Conservation (phyloP, 2,797 vertebrate genomes). For the Yasuhikotakia modesta region DNA sequence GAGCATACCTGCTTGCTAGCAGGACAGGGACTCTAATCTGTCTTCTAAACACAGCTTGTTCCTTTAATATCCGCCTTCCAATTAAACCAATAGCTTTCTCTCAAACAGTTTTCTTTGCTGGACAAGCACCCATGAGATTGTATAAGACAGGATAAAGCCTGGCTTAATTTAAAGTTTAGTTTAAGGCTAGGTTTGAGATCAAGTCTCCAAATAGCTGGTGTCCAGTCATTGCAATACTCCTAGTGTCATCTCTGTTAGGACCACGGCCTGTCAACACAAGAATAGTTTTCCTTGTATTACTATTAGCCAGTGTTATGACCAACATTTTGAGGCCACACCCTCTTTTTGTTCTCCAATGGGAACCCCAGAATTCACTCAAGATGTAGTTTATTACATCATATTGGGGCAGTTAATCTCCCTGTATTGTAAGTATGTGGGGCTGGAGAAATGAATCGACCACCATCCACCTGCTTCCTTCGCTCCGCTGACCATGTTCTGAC, state of each 20-base stretch:
- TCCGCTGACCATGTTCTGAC: conserved; percentile 11
- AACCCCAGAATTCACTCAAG: conserved; percentile 45
- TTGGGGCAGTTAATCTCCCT: conserved; percentile 41
- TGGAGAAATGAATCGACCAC: conserved; percentile 38
- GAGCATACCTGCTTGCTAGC: conserved; percentile 47
- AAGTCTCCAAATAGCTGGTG: background rate
- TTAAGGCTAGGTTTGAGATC: background rate
- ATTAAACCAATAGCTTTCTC: conserved; percentile 21
- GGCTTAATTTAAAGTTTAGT: conserved; percentile 25
- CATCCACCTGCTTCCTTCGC: conserved; percentile 30
- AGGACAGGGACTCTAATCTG: conserved; percentile 39
- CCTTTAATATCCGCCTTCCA: conserved; percentile 37
- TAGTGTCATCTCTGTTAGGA: conserved; percentile 26
- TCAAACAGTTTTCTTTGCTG: conserved; percentile 29
- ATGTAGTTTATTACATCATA: conserved; percentile 45
- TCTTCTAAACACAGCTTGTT: conserved; percentile 45
- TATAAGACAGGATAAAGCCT: background rate
- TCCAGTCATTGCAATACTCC: conserved; percentile 11
- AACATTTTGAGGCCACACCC: conserved; percentile 2
- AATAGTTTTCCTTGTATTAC: background rate
- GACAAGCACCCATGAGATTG: background rate
- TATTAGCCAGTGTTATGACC: conserved; percentile 33
- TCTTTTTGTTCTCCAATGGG: conserved; percentile 21
- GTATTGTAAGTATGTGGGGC: conserved; percentile 42
- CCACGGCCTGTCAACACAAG: background rate